Conservation (phyloP, 2,113 vertebrate genomes). For the Callionymus lyra region DNA sequence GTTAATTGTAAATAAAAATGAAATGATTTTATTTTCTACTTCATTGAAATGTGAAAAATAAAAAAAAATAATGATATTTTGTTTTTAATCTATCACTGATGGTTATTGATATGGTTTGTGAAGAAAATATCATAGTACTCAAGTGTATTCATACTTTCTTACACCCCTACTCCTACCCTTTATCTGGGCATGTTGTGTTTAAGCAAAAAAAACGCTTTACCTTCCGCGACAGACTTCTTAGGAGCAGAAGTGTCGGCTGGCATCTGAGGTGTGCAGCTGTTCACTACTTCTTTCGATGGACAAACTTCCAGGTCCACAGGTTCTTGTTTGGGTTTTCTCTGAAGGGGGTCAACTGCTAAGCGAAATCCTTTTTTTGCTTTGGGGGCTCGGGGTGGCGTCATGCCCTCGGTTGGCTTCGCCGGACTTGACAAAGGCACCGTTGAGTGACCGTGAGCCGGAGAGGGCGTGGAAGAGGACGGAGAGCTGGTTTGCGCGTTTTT, state of each 20-base stretch:
- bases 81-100: no score
- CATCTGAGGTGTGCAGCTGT: constrained; percentile 7
- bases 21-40: no score
- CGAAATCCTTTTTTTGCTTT: constrained; percentile 67
- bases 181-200: no score
- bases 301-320: constrained; percentile 45
- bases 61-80: no score
- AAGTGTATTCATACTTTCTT: no score
- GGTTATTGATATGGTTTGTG: no score
- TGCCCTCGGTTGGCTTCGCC: constrained; percentile 26
- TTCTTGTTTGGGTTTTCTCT: constrained; percentile 67
- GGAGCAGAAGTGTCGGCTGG: background rate
- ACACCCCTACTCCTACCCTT: no score
- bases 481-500: background rate
- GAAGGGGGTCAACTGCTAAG: constrained; percentile 48
- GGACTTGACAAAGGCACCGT: constrained; percentile 4
- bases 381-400: constrained; percentile 32
- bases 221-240: constrained; percentile 18
- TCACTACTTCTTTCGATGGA: constrained; percentile 1
- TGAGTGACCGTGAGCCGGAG: background rate
- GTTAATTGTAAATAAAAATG: no score
- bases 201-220: constrained; percentile 12
- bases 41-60: no score
- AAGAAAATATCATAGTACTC: no score
- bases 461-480: background rate